phyloP scores from a whole-genome alignment of 2,113 vertebrate species.

The Telmatochromis sp. region DNA sequence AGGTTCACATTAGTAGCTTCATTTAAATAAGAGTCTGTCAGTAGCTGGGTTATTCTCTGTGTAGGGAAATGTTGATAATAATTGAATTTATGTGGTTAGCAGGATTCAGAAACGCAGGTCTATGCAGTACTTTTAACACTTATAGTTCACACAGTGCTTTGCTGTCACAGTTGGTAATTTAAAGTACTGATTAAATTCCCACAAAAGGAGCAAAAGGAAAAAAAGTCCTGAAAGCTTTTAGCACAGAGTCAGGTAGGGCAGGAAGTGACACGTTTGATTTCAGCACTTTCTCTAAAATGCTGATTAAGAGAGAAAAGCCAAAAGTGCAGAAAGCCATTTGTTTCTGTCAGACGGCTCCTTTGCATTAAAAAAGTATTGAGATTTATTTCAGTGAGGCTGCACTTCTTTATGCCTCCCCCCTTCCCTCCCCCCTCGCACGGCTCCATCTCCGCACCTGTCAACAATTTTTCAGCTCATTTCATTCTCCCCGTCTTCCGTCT shows the following conservation, averaged over 20 bases:
- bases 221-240: neutral
- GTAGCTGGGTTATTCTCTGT: neutral
- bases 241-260: neutral
- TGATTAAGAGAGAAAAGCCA: conserved; percentile 45
- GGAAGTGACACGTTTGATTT: conserved; percentile 30
- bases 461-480: conserved; percentile 7
- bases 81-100: neutral
- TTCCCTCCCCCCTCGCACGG: neutral
- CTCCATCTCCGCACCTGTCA: conserved; percentile 12
- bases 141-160: neutral
- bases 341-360: conserved; percentile 39
- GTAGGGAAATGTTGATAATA: neutral
- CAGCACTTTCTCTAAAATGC: conserved; percentile 37
- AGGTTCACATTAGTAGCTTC: neutral
- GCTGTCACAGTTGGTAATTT: neutral
- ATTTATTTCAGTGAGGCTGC: conserved; percentile 28
- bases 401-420: neutral
- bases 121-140: neutral
- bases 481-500: neutral
- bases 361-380: conserved; percentile 40
- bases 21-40: neutral
- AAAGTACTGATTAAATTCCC: neutral
- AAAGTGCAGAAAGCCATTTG: conserved; percentile 34
- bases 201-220: neutral
- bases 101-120: neutral